Conservation (phyloP, 2,113 vertebrate species). For the Himantopus leucocephalus region DNA sequence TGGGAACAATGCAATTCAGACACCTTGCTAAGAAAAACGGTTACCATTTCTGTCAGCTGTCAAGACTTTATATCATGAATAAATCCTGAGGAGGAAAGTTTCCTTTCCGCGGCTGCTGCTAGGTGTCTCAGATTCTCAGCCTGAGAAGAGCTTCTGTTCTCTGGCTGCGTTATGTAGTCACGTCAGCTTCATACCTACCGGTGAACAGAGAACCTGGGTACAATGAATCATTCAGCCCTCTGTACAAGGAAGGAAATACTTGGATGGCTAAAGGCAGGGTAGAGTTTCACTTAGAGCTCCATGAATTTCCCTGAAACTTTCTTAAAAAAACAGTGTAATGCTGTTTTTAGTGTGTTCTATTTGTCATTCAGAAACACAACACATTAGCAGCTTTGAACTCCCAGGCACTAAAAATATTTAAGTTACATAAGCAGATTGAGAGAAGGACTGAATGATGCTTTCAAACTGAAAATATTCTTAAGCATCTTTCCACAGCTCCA, state of each 20-base stretch:
- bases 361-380: conserved; percentile 78
- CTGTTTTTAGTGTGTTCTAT: conserved; percentile 74
- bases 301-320: conserved; percentile 64
- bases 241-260: conserved; percentile 72
- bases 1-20: background rate
- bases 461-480: conserved; percentile 64
- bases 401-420: conserved; percentile 75
- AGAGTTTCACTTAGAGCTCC: conserved; percentile 72
- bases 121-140: conserved; percentile 33
- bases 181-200: conserved; percentile 50
- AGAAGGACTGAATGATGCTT: conserved; percentile 68
- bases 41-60: conserved; percentile 32
- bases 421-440: conserved; percentile 73
- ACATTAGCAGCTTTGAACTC: conserved; percentile 76
- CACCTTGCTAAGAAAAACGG: conserved; percentile 2
- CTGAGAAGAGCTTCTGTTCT: conserved; percentile 70
- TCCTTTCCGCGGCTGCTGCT: conserved; percentile 41
- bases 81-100: conserved; percentile 67
- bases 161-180: conserved; percentile 54
- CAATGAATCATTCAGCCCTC: conserved; percentile 78
- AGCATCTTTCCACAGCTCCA: conserved; percentile 62
- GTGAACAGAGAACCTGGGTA: conserved; percentile 52
- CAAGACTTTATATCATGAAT: conserved; percentile 48
- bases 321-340: conserved; percentile 69
- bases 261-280: conserved; percentile 64